Evolutionary conservation across 2,888 invertebrate species (phyloP).

Genomic region (Pediacus dermestoides): DNA sequence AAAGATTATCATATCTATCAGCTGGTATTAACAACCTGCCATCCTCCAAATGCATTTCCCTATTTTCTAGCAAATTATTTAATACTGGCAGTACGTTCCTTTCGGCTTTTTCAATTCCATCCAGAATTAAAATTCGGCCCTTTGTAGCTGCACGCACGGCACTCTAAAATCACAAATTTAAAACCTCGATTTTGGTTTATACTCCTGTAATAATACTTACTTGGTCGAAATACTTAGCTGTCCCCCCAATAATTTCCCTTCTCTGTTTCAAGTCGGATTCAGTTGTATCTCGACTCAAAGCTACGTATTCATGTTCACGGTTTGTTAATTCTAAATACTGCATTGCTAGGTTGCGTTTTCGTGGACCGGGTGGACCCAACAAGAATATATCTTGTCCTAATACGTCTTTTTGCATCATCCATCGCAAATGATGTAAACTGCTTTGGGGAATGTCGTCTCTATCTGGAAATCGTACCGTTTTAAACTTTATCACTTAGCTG

Average conservation of each 20-base stretch:
- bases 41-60: constrained; percentile 98
- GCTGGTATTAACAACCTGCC: constrained; percentile 90
- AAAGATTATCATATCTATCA: constrained; percentile 81
- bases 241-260: constrained; percentile 83
- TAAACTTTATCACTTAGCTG: constrained; percentile 4
- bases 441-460: constrained; percentile 64
- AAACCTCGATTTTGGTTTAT: background rate
- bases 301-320: constrained; percentile 88
- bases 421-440: constrained; percentile 76
- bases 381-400: constrained; percentile 94
- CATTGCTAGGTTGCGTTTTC: constrained; percentile 77
- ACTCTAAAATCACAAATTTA: constrained; percentile 55
- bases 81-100: constrained; percentile 93
- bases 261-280: constrained; percentile 96
- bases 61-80: constrained; percentile 93
- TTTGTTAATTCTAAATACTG: constrained; percentile 86
- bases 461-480: constrained; percentile 44
- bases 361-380: constrained; percentile 85
- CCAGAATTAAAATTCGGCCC: constrained; percentile 84
- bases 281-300: constrained; percentile 91
- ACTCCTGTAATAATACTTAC: constrained; percentile 52
- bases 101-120: constrained; percentile 97
- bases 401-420: constrained; percentile 95
- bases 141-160: constrained; percentile 89
- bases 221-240: constrained; percentile 91